phyloP scores from a whole-genome alignment of 2,797 vertebrate species.

The Sorex maritimensis region DNA sequence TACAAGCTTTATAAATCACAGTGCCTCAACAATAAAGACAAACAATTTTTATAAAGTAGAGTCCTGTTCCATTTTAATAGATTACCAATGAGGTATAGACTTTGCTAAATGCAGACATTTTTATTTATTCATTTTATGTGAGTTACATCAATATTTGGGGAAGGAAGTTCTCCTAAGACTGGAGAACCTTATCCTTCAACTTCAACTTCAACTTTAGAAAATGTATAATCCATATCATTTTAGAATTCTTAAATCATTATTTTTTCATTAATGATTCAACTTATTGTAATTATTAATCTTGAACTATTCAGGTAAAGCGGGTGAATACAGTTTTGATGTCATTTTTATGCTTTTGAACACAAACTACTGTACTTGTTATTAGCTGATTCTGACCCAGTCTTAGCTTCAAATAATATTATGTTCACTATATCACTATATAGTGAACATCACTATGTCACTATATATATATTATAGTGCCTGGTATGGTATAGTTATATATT shows the following conservation, averaged over 20 bases:
- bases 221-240: no score
- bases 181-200: background rate
- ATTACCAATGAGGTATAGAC: background rate
- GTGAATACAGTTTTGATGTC: background rate
- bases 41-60: no score
- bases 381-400: background rate
- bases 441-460: no score
- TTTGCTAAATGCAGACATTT: background rate
- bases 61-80: no score
- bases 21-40: no score
- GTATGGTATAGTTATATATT: rapidly evolving
- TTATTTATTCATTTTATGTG: background rate
- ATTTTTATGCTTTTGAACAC: background rate
- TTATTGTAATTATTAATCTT: background rate
- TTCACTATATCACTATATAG: background rate
- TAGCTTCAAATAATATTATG: background rate
- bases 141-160: background rate
- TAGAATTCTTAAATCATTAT: background rate
- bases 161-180: background rate
- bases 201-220: background rate
- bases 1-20: no score
- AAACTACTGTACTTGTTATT: background rate
- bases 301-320: background rate
- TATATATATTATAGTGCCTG: background rate
- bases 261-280: background rate